Conservation (phyloP, 1,140 invertebrate species). For the roundworm (Caenorhabditis elegans) region WBcel235 BX284605.5:7267001-7267500, state of each 20-base stretch:
- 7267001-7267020: not conserved
- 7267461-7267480: not conserved
- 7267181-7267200: not conserved
- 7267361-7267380: not conserved
- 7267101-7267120: not conserved
- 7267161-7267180: too few species aligned
- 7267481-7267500: not conserved
- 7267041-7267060: not conserved
- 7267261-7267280: not conserved
- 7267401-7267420: not conserved
- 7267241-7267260: not conserved
- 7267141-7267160: too few species aligned
- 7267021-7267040: not conserved
- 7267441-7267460: not conserved
- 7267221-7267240: not conserved
- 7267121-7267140: not conserved
- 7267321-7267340: not conserved
- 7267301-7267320: not conserved
- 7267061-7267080: not conserved
- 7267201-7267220: not conserved
- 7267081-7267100: not conserved
- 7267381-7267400: not conserved
- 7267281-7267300: not conserved
- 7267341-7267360: not conserved
- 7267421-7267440: constrained; percentile 10